These are phyloP conservation scores for Cyphomyrmex costatus DNA, from an alignment of 1,140 invertebrate species.

Conservation along the genomic window DNA sequence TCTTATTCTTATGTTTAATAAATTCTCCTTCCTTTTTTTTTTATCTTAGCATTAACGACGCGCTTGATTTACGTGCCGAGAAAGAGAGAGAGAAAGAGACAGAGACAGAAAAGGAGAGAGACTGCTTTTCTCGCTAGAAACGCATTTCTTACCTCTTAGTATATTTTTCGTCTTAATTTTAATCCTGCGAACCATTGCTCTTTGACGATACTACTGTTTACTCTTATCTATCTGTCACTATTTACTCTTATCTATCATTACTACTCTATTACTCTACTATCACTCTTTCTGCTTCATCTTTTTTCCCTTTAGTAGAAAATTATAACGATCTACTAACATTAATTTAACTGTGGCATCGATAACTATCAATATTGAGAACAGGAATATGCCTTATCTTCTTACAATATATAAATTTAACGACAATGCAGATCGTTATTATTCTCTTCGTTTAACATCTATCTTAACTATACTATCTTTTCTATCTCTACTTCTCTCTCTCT, in stretches of 20 bases:
- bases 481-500: conserved; percentile 48
- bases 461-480: conserved; percentile 46
- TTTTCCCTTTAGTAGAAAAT: conserved; percentile 24
- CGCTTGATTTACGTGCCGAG: conserved; percentile 46
- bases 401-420: not conserved
- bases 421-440: conserved; percentile 34
- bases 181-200: conserved; percentile 1
- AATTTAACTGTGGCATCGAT: not conserved
- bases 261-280: conserved; percentile 32
- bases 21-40: conserved; percentile 54
- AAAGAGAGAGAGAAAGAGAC: conserved; percentile 20
- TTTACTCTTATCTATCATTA: conserved; percentile 25
- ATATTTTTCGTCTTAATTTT: not conserved
- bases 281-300: conserved; percentile 46
- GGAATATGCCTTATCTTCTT: not conserved
- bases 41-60: conserved; percentile 58
- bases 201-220: conserved; percentile 54
- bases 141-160: conserved; percentile 14
- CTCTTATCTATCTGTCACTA: not conserved
- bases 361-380: not conserved
- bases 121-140: conserved; percentile 13
- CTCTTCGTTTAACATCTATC: conserved; percentile 34
- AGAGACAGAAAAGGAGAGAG: not conserved
- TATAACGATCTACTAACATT: not conserved
- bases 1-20: conserved; percentile 53